These are phyloP conservation scores for Catharus ustulatus DNA, from an alignment of 2,797 vertebrate genomes.

Conservation along the genomic window DNA sequence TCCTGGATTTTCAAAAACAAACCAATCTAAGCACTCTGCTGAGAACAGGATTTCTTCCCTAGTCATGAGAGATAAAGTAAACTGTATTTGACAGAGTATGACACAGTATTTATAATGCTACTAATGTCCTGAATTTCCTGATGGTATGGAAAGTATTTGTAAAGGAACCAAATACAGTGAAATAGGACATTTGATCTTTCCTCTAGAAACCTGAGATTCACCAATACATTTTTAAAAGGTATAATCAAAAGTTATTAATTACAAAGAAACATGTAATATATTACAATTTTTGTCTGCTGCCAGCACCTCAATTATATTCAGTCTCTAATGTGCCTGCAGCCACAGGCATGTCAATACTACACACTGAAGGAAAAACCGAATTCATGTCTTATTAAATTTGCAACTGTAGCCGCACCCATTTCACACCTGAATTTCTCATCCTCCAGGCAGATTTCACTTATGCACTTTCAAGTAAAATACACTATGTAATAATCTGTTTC, in stretches of 20 bases:
- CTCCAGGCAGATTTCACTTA: slow-evolving; percentile 56
- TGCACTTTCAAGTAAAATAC: neutral
- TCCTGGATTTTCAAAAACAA: neutral
- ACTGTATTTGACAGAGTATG: neutral
- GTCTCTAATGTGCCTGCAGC: slow-evolving; percentile 67
- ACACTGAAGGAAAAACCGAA: slow-evolving; percentile 63
- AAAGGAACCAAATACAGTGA: neutral
- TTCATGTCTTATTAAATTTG: slow-evolving; percentile 68
- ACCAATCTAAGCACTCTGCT: neutral
- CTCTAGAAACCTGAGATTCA: slow-evolving; percentile 40
- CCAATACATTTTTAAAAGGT: neutral
- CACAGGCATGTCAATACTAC: slow-evolving; percentile 71
- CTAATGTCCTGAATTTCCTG: neutral
- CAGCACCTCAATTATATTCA: slow-evolving; percentile 57
- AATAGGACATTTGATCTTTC: neutral
- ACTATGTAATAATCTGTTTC: slow-evolving; percentile 30
- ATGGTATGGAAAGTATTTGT: neutral
- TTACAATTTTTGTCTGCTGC: slow-evolving; percentile 46
- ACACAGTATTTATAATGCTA: neutral
- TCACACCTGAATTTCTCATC: slow-evolving; percentile 75
- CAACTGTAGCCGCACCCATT: slow-evolving; percentile 72
- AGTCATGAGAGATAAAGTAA: neutral
- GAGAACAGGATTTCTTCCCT: neutral
- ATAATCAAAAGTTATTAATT: slow-evolving; percentile 59
- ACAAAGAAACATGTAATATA: slow-evolving; percentile 62